Percentiles rank a stretch among this genome's conserved stretches.
Conservation (phyloP, 1,140 invertebrate species). For the Pemphigus obesinymphae region DNA sequence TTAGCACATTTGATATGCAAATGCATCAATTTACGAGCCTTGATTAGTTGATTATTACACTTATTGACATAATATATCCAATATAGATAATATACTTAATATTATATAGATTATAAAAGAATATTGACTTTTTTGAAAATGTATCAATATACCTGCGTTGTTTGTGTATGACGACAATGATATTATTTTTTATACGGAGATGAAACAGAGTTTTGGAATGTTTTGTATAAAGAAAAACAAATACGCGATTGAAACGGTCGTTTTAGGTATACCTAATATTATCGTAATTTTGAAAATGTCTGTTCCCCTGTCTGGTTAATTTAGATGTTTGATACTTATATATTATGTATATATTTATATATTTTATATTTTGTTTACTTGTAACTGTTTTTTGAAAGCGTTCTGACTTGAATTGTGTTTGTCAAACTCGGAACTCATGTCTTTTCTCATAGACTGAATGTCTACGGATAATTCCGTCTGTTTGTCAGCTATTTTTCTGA, state of each 20-base stretch:
- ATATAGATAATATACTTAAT: no score
- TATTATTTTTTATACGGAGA: no score
- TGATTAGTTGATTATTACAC: no score
- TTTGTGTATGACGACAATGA: no score
- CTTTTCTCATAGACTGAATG: constrained; percentile 18
- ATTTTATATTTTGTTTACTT: not conserved
- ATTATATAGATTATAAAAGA: no score
- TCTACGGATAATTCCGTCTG: constrained; percentile 14
- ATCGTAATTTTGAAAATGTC: not conserved
- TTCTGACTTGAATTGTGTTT: constrained; percentile 14
- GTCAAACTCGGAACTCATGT: not conserved
- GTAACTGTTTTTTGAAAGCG: constrained; percentile 7
- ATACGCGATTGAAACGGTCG: not conserved
- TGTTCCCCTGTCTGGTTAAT: not conserved
- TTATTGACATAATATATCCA: no score
- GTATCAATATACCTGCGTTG: no score
- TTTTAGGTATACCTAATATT: not conserved
- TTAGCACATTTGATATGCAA: no score
- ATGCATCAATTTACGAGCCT: no score
- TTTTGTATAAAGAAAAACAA: not conserved
- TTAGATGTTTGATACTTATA: not conserved
- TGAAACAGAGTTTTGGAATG: not conserved
- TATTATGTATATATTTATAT: not conserved
- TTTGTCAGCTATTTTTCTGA: constrained; percentile 21
- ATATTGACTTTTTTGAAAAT: no score